Percentiles rank a stretch among this genome's conserved stretches.
phyloP scores from a whole-genome alignment of 2,797 vertebrate species.

The Catostomus latipinnis region DNA sequence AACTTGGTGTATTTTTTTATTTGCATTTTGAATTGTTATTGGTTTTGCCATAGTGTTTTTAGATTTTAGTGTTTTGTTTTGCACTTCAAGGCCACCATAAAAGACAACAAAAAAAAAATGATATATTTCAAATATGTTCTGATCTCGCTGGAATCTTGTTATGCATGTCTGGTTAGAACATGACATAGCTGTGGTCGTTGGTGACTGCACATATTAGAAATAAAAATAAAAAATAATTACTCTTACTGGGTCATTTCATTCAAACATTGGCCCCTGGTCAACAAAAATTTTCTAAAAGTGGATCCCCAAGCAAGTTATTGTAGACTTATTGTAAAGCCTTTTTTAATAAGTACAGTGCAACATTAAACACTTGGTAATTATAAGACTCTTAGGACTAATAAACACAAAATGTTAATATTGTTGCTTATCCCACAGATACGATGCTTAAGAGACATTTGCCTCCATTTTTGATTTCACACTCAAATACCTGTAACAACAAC shows the following conservation, averaged over 20 bases:
- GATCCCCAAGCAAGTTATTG: background rate
- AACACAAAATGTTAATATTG: background rate
- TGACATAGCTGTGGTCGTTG: background rate
- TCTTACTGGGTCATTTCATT: background rate
- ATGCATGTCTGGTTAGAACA: background rate
- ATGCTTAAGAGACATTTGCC: background rate
- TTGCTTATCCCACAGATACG: constrained; percentile 15
- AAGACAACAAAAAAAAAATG: too few species aligned
- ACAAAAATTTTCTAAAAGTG: background rate
- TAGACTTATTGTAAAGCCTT: background rate
- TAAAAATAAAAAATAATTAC: background rate
- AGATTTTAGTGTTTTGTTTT: too few species aligned
- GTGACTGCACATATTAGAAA: background rate
- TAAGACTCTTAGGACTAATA: background rate
- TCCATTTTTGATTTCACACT: background rate
- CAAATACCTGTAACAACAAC: constrained; percentile 10
- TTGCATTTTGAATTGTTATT: too few species aligned
- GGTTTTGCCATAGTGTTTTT: too few species aligned
- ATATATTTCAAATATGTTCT: too few species aligned
- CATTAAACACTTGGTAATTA: background rate
- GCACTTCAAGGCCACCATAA: too few species aligned
- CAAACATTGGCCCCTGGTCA: background rate
- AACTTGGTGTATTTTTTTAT: too few species aligned
- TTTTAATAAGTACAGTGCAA: background rate
- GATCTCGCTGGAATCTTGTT: background rate